phyloP scores from a whole-genome alignment of 1,140 invertebrate species.

The Temnothorax curvispinosus region DNA sequence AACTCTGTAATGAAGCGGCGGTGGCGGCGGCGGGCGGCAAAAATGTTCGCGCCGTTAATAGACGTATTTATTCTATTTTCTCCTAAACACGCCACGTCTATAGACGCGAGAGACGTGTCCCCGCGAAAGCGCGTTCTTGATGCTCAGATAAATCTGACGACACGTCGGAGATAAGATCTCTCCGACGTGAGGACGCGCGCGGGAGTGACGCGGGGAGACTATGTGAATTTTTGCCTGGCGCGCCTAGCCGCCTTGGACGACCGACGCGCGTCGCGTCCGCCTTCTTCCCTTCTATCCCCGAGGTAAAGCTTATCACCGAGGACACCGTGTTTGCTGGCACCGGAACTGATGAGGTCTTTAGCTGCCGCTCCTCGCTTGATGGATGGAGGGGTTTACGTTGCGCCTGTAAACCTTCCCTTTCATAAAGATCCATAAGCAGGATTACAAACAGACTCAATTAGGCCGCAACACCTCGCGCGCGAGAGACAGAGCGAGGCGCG shows the following conservation, averaged over 20 bases:
- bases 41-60: conserved; percentile 64
- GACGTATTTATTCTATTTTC: conserved; percentile 63
- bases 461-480: conserved; percentile 62
- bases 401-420: conserved; percentile 77
- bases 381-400: conserved; percentile 76
- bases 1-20: conserved; percentile 68
- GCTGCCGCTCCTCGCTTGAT: conserved; percentile 75
- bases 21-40: conserved; percentile 33
- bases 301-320: conserved; percentile 65
- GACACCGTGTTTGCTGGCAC: conserved; percentile 74
- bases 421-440: conserved; percentile 77
- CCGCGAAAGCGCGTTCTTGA: conserved; percentile 65
- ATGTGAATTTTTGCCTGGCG: conserved; percentile 69
- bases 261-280: conserved; percentile 19
- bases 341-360: conserved; percentile 79
- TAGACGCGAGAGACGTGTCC: conserved; percentile 41
- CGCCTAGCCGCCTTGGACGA: conserved; percentile 23
- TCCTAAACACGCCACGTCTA: conserved; percentile 27
- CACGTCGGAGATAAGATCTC: conserved; percentile 70
- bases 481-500: conserved; percentile 48
- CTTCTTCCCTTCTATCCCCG: conserved; percentile 41
- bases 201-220: conserved; percentile 31
- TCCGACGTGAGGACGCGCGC: background rate
- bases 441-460: conserved; percentile 80
- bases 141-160: conserved; percentile 74